These are phyloP conservation scores for Helobdella robusta DNA, from an alignment of 2,888 invertebrate species.

Conservation along the genomic window DNA sequence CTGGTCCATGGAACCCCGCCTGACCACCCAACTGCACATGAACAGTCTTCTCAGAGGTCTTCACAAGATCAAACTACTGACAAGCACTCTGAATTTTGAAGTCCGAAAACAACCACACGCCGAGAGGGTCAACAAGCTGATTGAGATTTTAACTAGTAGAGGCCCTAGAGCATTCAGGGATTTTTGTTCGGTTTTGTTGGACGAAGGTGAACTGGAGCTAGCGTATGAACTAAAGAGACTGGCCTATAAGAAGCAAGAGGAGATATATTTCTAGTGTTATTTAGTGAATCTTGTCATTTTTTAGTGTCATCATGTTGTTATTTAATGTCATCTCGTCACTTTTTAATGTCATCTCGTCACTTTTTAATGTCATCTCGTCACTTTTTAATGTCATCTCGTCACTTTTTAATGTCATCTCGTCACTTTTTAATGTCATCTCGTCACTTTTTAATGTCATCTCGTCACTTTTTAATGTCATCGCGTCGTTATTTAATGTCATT, in stretches of 20 bases:
- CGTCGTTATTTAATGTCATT: no score
- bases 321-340: background rate
- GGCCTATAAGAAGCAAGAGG: constrained; percentile 31
- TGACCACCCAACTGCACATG: constrained; percentile 30
- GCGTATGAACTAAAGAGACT: constrained; percentile 32
- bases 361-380: background rate
- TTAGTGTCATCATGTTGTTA: background rate
- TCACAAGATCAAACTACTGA: constrained; percentile 30
- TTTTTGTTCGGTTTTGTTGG: constrained; percentile 33
- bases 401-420: no score
- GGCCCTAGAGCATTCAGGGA: constrained; percentile 32
- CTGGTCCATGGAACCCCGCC: constrained; percentile 26
- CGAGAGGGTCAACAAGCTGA: constrained; percentile 30
- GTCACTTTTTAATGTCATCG: no score
- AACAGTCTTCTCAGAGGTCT: constrained; percentile 33
- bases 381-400: background rate
- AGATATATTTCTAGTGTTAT: constrained; percentile 30
- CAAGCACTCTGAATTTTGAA: constrained; percentile 35
- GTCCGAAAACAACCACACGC: constrained; percentile 33
- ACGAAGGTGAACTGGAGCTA: constrained; percentile 30
- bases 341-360: background rate
- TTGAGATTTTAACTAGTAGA: constrained; percentile 32
- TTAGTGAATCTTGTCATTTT: background rate
- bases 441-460: constrained; percentile 6
- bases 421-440: no score